phyloP scores from a whole-genome alignment of 2,888 invertebrate genomes.

The Melanchra persicariae region DNA sequence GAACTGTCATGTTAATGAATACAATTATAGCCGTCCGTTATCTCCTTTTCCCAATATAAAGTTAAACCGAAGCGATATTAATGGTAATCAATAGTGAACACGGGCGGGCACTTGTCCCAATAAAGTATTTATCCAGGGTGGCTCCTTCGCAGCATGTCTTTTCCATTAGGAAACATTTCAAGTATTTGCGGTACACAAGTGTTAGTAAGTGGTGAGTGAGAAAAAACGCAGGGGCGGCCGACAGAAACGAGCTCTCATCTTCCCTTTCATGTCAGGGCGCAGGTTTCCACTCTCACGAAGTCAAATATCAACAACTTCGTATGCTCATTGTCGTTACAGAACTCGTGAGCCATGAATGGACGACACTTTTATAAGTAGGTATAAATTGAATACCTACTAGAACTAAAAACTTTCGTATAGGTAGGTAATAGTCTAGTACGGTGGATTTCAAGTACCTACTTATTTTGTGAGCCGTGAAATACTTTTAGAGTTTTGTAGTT shows the following conservation, averaged over 20 bases:
- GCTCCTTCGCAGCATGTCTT: conserved; percentile 88
- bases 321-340: conserved; percentile 1
- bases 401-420: too few species aligned
- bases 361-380: background rate
- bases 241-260: conserved; percentile 48
- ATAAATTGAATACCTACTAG: too few species aligned
- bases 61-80: conserved; percentile 50
- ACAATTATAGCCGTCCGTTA: too few species aligned
- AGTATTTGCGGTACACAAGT: conserved; percentile 89
- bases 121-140: conserved; percentile 89
- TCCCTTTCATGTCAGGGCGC: conserved; percentile 59
- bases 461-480: too few species aligned
- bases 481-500: too few species aligned
- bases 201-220: conserved; percentile 83
- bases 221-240: conserved; percentile 78
- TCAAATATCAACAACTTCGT: conserved; percentile 60
- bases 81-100: conserved; percentile 80
- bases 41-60: conserved; percentile 5
- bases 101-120: conserved; percentile 85
- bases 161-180: conserved; percentile 89
- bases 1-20: too few species aligned
- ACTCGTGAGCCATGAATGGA: background rate
- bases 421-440: too few species aligned
- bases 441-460: too few species aligned
- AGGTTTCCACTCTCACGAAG: conserved; percentile 67